Base-by-base conservation (phyloP, 2,113 vertebrate genomes). In the Corythornis madagascariensis region DNA sequence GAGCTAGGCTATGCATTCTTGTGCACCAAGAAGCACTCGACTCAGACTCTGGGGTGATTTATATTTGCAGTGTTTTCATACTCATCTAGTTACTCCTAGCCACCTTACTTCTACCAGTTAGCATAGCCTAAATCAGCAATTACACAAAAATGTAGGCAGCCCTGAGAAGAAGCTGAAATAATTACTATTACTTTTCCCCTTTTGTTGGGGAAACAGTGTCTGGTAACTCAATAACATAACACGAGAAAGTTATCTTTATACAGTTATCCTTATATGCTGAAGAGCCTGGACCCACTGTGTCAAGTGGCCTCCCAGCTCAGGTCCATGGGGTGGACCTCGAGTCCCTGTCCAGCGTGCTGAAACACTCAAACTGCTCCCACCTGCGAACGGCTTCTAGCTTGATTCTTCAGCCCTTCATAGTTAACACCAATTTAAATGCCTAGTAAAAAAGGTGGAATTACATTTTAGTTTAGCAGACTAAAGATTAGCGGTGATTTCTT, bases 331-430 rank as follows among this genome's bases (percentile, higher is more conserved):
- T 14, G 19, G 18, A 56, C 47, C 5, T 24, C 14, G 8, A 19
- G 28, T 15, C 80, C 16, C 86, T 88, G 76, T 90, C 94, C 83
- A 90, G 70, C 31, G 73, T 94, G 35, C 88, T 95, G 90, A 94
- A 94, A 72, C 2, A 4, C 38, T 38, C 2, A 48, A 48, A 50
- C 48, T 21, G 11, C n/a, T 77, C 55, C 47, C 20, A 26, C 14
- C 4, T 56, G 22, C 4, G 21, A 17, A 15, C 2, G 6, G 10
- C 33, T 71, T 66, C 33, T 14, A 13, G 17, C n/a, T 33, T 25
- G 25, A 76, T 50, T 21, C 24, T 21, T 14, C 26, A 47, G 11
- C 7, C 25, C 8, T 40, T 10, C 31, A 48, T 48, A 12, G 84
- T 22, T 42, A 83, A 56, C 6, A 38, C 0, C 4, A 35, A 71